These are phyloP conservation scores for Tarsius wallacei DNA, from an alignment of 2,797 vertebrate species.

Conservation along the genomic window DNA sequence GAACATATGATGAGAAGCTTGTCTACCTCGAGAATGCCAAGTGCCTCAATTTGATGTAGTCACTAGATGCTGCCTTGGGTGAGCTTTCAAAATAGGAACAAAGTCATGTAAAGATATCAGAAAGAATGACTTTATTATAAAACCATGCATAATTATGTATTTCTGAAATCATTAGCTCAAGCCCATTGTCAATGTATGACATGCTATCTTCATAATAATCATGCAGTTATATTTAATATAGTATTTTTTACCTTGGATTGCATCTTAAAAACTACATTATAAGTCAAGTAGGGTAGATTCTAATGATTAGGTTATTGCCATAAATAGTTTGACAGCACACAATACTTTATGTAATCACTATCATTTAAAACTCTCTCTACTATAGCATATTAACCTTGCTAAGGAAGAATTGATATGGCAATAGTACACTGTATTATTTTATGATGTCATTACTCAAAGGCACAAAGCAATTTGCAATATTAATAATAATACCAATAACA, in stretches of 20 bases:
- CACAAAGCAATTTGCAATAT: background rate
- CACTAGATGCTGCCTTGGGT: background rate
- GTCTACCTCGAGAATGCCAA: background rate
- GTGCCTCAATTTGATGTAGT: background rate
- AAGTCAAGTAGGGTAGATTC: background rate
- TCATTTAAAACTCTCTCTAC: background rate
- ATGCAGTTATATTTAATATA: background rate
- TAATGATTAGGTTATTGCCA: background rate
- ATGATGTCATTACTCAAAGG: slow-evolving; percentile 21
- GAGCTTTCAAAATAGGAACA: background rate
- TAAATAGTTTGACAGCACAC: background rate
- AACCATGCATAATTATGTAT: background rate
- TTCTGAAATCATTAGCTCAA: slow-evolving; percentile 26
- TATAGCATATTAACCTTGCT: background rate
- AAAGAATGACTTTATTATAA: background rate
- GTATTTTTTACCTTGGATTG: background rate
- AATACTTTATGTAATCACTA: background rate
- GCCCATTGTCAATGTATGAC: background rate
- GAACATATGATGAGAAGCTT: background rate
- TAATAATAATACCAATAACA: background rate
- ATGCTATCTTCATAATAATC: background rate
- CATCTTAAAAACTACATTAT: background rate
- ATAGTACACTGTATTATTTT: background rate
- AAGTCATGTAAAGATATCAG: background rate
- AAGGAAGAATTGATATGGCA: background rate